Base-by-base conservation (phyloP, 2,797 vertebrate species). In the Agapornis canus region DNA sequence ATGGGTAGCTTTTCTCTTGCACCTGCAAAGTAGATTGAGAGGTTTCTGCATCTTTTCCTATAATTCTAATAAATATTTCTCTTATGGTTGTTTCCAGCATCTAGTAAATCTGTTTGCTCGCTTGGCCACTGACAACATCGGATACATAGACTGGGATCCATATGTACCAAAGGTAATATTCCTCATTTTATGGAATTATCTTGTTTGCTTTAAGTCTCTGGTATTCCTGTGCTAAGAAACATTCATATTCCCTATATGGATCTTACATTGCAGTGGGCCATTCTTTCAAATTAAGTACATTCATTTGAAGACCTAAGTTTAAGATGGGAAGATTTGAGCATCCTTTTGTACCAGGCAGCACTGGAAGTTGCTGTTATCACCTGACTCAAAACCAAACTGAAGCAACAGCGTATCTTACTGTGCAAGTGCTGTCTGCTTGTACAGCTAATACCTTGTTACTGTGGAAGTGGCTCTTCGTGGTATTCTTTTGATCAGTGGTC, bases 81-180 rank as follows among this genome's bases (percentile, higher is more conserved):
- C 63, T 57, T 79, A 6, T 82, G 63, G 9, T 82, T 68, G 9
- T 87, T 92, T 88, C 81, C 96, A 99, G 99, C 98, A 99, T 98
- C 97, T 99, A 61, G 99, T 99, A 89, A 99, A 99, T 96, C 98
- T 99, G 49, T 99, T 99, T 97, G 98, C 99, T 91, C 99, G 99
- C 68, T 96, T 99, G 98, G 98, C 99, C 84, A 99, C 98, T 82
- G 99, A 99, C 97, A 99, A 99, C 98, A 99, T 99, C n/a, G 99
- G 99, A 86, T 99, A 99, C 98, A 98, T 99, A 92, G 98, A 99
- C 82, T 99, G 99, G 99, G 99, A 99, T 97, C 98, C 99, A 0
- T 99, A 99, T 96, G 99, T 99, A 96, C 99, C 99, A 56, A 99
- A 99, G 99, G 99, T 99, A 97, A 96, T n/a, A 54, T 35, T 78